phyloP scores from a whole-genome alignment of 1,140 invertebrate genomes.

The Euwallacea fornicatus region DNA sequence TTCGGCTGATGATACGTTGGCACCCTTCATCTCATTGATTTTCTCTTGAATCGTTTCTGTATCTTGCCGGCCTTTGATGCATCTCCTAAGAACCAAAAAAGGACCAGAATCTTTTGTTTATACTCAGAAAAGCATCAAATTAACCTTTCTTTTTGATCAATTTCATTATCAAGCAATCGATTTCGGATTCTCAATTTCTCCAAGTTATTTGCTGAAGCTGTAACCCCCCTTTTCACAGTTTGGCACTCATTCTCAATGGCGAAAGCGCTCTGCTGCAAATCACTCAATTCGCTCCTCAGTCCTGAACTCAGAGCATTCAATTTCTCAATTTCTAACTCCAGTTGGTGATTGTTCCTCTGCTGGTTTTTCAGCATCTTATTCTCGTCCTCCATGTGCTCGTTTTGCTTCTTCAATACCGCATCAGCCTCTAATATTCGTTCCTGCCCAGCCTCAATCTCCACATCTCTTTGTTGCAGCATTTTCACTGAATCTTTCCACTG shows the following conservation, averaged over 20 bases:
- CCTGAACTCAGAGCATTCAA: slow-evolving; percentile 42
- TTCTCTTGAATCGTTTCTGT: slow-evolving; percentile 38
- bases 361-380: slow-evolving; percentile 48
- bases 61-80: slow-evolving; percentile 38
- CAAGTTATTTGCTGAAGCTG: slow-evolving; percentile 39
- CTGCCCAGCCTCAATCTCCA: slow-evolving; percentile 57
- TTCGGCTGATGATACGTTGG: slow-evolving; percentile 40
- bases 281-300: slow-evolving; percentile 38
- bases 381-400: slow-evolving; percentile 48
- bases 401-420: slow-evolving; percentile 40
- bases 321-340: slow-evolving; percentile 43
- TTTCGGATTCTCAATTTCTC: slow-evolving; percentile 43
- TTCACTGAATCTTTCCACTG: slow-evolving; percentile 60
- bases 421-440: slow-evolving; percentile 40
- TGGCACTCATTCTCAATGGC: slow-evolving; percentile 42
- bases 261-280: slow-evolving; percentile 40
- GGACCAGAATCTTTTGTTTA: not conserved
- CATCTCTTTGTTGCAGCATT: slow-evolving; percentile 59
- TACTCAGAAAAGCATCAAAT: not conserved
- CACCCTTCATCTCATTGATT: slow-evolving; percentile 40
- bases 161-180: slow-evolving; percentile 37
- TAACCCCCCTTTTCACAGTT: slow-evolving; percentile 39
- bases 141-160: slow-evolving; percentile 38
- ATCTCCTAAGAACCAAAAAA: slow-evolving; percentile 17
- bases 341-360: slow-evolving; percentile 46